Evolutionary conservation across 2,888 invertebrate species (phyloP).

Genomic region (Calliscelio sp.): DNA sequence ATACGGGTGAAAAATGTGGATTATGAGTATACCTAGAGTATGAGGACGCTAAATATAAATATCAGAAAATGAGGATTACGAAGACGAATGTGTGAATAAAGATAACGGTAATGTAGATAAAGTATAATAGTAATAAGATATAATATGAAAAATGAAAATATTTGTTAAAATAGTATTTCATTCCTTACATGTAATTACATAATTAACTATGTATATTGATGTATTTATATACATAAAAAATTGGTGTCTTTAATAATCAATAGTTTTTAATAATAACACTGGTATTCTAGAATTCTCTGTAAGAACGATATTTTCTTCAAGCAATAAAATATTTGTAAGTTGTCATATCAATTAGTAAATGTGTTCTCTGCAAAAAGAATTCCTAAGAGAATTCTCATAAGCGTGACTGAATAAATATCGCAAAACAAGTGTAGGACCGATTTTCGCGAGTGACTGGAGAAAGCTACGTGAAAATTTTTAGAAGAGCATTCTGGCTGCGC

Average conservation of each 20-base stretch:
- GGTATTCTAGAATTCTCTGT: no score
- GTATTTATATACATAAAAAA: no score
- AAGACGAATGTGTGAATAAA: slow-evolving; percentile 61
- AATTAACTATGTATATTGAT: no score
- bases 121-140: slow-evolving; percentile 36
- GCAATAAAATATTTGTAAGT: slow-evolving; percentile 34
- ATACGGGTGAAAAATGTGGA: slow-evolving; percentile 58
- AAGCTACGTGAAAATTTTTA: slow-evolving; percentile 69
- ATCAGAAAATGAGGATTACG: slow-evolving; percentile 55
- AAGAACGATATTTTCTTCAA: no score
- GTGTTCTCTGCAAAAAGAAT: slow-evolving; percentile 42
- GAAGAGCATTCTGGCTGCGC: slow-evolving; percentile 59
- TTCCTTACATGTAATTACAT: no score
- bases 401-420: slow-evolving; percentile 70
- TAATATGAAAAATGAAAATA: slow-evolving; percentile 38
- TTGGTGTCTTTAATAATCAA: no score
- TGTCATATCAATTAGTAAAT: slow-evolving; percentile 55
- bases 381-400: slow-evolving; percentile 51
- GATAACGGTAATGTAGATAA: slow-evolving; percentile 41
- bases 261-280: no score
- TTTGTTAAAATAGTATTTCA: no score
- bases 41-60: slow-evolving; percentile 42
- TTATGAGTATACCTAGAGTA: slow-evolving; percentile 21
- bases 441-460: slow-evolving; percentile 62
- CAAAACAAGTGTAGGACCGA: slow-evolving; percentile 58